Percentiles rank a stretch among this genome's conserved stretches.
Conservation (phyloP, 2,113 vertebrate genomes). For the Tursiops truncatus region DNA sequence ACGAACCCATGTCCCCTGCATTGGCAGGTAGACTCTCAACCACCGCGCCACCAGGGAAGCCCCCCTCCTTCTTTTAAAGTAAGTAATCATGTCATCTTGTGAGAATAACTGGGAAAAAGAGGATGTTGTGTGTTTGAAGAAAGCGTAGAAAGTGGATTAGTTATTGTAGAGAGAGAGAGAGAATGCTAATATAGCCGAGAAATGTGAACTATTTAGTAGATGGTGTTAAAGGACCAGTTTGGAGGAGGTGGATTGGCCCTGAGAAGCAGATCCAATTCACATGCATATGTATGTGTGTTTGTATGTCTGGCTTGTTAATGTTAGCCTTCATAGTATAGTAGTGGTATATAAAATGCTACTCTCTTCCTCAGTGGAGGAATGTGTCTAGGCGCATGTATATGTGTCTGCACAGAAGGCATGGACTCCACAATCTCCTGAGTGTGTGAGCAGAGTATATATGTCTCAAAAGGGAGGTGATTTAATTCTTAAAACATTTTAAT, state of each 20-base stretch:
- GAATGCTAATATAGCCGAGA: background rate
- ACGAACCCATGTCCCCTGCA: too few relatives aligned
- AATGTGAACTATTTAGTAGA: background rate
- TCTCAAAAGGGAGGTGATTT: background rate
- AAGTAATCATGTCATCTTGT: background rate
- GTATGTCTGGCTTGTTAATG: background rate
- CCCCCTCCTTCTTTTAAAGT: background rate
- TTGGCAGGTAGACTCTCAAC: too few relatives aligned
- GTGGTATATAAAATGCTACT: background rate
- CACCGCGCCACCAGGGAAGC: too few relatives aligned
- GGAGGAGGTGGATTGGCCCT: background rate
- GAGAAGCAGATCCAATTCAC: background rate
- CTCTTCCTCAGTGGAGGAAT: background rate
- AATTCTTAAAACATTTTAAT: background rate
- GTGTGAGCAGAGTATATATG: background rate
- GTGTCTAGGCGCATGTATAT: background rate
- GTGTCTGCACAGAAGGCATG: background rate
- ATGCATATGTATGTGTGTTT: accelerated
- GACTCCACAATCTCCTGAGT: background rate
- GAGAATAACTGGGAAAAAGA: background rate
- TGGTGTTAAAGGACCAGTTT: background rate
- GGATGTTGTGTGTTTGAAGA: background rate
- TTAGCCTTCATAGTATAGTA: background rate
- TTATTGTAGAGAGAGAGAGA: background rate
- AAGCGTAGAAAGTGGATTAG: background rate